phyloP scores from a whole-genome alignment of 2,888 invertebrate genomes.

The Sicus ferrugineus region DNA sequence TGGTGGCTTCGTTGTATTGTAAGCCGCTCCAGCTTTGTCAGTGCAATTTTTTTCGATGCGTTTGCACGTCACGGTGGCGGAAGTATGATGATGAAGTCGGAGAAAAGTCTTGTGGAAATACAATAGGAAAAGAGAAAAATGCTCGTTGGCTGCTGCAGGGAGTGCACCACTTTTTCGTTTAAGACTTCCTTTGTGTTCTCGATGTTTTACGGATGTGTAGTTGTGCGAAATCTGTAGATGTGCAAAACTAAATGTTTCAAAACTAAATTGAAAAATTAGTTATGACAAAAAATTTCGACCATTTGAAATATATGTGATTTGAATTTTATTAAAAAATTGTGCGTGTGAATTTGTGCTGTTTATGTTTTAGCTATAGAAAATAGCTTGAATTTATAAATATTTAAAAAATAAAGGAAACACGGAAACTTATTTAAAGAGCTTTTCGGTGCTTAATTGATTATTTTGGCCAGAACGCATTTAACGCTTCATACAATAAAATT shows the following conservation, averaged over 20 bases:
- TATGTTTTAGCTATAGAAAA: too few species aligned
- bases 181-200: conserved; percentile 3
- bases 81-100: conserved; percentile 14
- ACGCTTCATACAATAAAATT: conserved; percentile 1
- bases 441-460: neutral
- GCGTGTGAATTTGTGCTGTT: neutral
- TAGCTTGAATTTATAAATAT: neutral
- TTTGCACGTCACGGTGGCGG: conserved; percentile 28
- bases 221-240: neutral
- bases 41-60: conserved; percentile 35
- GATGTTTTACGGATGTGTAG: neutral
- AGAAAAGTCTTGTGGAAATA: conserved; percentile 12
- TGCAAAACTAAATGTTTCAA: neutral
- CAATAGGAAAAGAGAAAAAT: conserved; percentile 16
- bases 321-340: neutral
- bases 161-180: conserved; percentile 7
- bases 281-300: neutral
- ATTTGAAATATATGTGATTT: neutral
- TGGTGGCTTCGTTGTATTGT: conserved; percentile 16
- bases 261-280: neutral
- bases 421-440: too few species aligned
- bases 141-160: neutral
- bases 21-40: conserved; percentile 17
- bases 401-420: neutral
- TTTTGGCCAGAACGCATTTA: neutral